Percentiles rank a stretch among this genome's conserved stretches.
phyloP scores from a whole-genome alignment of 2,797 vertebrate genomes.

The Taenioides sp. region DNA sequence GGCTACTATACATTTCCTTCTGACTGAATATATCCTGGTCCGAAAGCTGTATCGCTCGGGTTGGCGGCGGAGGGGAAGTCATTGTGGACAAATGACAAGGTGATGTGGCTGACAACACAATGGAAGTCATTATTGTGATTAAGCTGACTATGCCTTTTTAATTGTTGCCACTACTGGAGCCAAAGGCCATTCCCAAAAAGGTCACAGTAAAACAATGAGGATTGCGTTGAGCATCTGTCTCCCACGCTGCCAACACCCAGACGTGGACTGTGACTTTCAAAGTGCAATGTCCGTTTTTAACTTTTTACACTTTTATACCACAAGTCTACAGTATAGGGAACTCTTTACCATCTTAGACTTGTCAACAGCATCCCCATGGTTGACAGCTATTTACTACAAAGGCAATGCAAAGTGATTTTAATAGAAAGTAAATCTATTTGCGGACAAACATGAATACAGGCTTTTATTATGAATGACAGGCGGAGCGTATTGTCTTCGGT shows the following conservation, averaged over 20 bases:
- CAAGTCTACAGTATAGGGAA: not conserved
- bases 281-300: slow-evolving; percentile 41
- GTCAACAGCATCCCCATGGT: not conserved
- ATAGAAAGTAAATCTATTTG: not conserved
- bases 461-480: slow-evolving; percentile 13
- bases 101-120: slow-evolving; percentile 41
- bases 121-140: slow-evolving; percentile 49
- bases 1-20: not conserved
- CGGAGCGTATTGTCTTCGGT: slow-evolving; percentile 2
- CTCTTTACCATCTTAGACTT: not conserved
- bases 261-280: slow-evolving; percentile 49
- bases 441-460: slow-evolving; percentile 2
- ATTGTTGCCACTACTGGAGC: slow-evolving; percentile 49
- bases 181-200: slow-evolving; percentile 47
- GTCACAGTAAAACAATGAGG: slow-evolving; percentile 46
- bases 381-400: slow-evolving; percentile 19
- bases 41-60: slow-evolving; percentile 22
- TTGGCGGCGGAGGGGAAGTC: slow-evolving; percentile 28
- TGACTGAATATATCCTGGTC: slow-evolving; percentile 32
- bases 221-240: slow-evolving; percentile 42
- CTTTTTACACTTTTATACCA: slow-evolving; percentile 4
- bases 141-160: slow-evolving; percentile 34
- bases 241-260: slow-evolving; percentile 27
- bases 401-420: slow-evolving; percentile 1
- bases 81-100: slow-evolving; percentile 37